These are phyloP conservation scores for Gracilinanus agilis DNA, from an alignment of 2,113 vertebrate species.

Conservation along the genomic window DNA sequence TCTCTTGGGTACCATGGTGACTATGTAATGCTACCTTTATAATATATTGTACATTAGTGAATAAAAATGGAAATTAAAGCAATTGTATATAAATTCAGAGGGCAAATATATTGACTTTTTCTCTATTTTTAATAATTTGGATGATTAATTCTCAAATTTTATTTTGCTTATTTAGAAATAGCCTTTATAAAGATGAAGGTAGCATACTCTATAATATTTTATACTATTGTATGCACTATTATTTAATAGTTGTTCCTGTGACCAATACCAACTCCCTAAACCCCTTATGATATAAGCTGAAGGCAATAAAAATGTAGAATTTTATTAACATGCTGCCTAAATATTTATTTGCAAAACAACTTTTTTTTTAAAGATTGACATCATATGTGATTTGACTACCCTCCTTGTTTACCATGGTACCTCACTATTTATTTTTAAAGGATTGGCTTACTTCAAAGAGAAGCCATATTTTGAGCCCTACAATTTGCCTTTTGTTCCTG, in stretches of 20 bases:
- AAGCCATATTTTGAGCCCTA: neutral
- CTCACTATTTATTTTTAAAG: neutral
- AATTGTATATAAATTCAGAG: neutral
- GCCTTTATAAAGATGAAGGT: neutral
- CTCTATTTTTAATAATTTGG: neutral
- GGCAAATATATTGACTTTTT: neutral
- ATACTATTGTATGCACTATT: neutral
- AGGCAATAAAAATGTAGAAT: neutral
- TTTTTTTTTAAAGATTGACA: neutral
- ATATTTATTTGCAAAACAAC: neutral
- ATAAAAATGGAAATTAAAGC: neutral
- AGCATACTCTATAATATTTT: neutral
- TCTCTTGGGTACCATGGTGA: no score
- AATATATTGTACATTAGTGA: neutral
- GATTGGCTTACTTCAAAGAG: neutral
- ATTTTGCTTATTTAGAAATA: neutral
- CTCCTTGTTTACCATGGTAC: neutral
- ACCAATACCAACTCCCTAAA: neutral
- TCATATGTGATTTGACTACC: neutral
- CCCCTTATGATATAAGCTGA: neutral
- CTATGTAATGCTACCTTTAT: no score
- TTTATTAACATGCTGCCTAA: neutral
- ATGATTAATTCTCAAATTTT: neutral
- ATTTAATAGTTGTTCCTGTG: neutral
- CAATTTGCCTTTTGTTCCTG: neutral